Evolutionary conservation across 2,113 vertebrate species (phyloP), one percentile per base, ranked within the genome.

Genomic region (Cricetomys ansorgei): DNA sequence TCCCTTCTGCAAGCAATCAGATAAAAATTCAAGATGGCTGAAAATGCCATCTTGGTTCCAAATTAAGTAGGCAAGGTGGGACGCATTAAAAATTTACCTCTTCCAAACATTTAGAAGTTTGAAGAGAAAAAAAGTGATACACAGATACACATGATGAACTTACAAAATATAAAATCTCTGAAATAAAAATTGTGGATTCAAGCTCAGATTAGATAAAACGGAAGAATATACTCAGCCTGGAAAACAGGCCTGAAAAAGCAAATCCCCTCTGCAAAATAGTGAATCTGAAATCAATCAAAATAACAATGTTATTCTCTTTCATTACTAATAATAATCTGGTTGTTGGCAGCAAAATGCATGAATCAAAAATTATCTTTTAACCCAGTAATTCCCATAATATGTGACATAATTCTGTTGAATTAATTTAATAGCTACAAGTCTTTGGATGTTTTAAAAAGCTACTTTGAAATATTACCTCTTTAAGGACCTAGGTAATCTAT

Each of bases 401-500:
- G 27, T 40, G 27, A 85, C 13, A 69, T 48, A 86, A 85, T 65
- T 10, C 59, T 85, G 27, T 62, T 62, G 29, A 92, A 86, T 62
- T 48, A 89, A 89, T 89, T 80, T 81, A 43, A 40, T 73, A 89
- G 15, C 13, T 89, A 80, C 23, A 81, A 76, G 37, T 69, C 40
- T 97, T 92, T 21, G 17, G 43, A 79, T 55, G 21, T 15, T 65
- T 77, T 73, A 73, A 73, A 73, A 67, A 16, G 40, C 48, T 77
- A 10, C 43, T 87, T 80, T 94, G 88, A 92, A 94, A 81, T 76
- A 53, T 90, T 80, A 67, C 6, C 19, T 69, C 29, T 88, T 92
- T 88, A 90, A 94, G 25, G 29, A 64, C 37, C n/a, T 80, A 45
- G 5, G n/a, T 75, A 96, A 75, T 67, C 87, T 65, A 67, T 87